Conservation (phyloP, 23 tunicate species). For the Clavelina lepadiformis region DNA sequence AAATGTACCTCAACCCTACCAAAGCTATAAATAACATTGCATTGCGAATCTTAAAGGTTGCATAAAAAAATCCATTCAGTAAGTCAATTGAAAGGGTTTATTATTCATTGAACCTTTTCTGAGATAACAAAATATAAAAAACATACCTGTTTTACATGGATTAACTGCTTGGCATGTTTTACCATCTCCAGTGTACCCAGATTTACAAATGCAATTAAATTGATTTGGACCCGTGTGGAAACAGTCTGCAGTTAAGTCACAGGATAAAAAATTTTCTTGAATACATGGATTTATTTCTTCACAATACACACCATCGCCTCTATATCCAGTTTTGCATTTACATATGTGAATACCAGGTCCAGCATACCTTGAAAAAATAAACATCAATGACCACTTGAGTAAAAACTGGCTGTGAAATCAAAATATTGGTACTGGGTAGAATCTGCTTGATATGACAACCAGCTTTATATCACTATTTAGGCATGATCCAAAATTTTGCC, state of each 20-base stretch:
- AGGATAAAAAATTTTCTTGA: slow-evolving; percentile 5
- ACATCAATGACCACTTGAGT: no score
- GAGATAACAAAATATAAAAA: no score
- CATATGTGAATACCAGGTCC: slow-evolving; percentile 58
- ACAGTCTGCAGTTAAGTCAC: slow-evolving; percentile 49
- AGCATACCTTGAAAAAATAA: slow-evolving; percentile 21
- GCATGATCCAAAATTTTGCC: no score
- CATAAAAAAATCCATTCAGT: no score
- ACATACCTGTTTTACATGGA: slow-evolving; percentile 47
- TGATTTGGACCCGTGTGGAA: slow-evolving; percentile 54
- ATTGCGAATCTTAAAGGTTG: no score
- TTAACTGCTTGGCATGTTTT: slow-evolving; percentile 54
- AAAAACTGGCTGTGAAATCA: no score
- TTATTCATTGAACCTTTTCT: no score
- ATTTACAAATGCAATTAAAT: slow-evolving; percentile 56
- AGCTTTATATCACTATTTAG: no score
- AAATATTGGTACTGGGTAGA: slow-evolving; percentile 1
- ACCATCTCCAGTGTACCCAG: slow-evolving; percentile 63
- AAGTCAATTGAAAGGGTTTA: no score
- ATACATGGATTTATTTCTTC: slow-evolving; percentile 68
- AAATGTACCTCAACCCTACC: no score
- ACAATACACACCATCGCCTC: slow-evolving; percentile 79
- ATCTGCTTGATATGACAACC: no score
- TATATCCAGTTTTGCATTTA: slow-evolving; percentile 61
- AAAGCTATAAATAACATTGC: no score